These are phyloP conservation scores for Montipora capricornis DNA, from an alignment of 64 coral and sea anemone species.

Conservation along the genomic window DNA sequence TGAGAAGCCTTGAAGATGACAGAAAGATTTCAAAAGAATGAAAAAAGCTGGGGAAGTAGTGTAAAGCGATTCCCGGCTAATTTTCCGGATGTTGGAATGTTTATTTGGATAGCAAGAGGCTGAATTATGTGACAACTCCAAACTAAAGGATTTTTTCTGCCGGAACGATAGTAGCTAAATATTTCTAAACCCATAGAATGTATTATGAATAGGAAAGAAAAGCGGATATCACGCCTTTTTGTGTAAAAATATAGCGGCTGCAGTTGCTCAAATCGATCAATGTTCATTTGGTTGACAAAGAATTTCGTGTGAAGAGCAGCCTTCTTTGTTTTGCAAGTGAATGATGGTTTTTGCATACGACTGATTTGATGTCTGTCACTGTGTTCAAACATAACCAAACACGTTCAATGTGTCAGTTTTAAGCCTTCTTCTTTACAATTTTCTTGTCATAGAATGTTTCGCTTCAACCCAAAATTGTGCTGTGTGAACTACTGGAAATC, in stretches of 20 bases:
- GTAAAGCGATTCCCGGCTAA: not conserved
- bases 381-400: conserved; percentile 44
- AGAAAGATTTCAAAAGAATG: not conserved
- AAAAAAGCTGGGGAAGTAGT: not conserved
- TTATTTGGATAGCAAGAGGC: conserved; percentile 30
- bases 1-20: conserved; percentile 5
- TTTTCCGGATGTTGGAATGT: not conserved
- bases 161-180: no score
- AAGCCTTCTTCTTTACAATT: conserved; percentile 21
- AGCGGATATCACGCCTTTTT: not conserved
- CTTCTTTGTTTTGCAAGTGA: conserved; percentile 44
- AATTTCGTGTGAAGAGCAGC: not conserved
- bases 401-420: not conserved
- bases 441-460: conserved; percentile 10
- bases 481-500: not conserved
- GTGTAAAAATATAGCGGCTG: not conserved
- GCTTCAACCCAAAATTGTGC: not conserved
- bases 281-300: no score
- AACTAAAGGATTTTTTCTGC: not conserved
- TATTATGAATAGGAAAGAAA: not conserved
- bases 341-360: conserved; percentile 21
- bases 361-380: conserved; percentile 34
- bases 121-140: not conserved
- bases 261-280: not conserved
- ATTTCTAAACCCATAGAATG: no score